Evolutionary conservation across 2,113 vertebrate species (phyloP), one percentile per base, ranked within the genome.

Genomic region (Poeciliopsis occidentalis): DNA sequence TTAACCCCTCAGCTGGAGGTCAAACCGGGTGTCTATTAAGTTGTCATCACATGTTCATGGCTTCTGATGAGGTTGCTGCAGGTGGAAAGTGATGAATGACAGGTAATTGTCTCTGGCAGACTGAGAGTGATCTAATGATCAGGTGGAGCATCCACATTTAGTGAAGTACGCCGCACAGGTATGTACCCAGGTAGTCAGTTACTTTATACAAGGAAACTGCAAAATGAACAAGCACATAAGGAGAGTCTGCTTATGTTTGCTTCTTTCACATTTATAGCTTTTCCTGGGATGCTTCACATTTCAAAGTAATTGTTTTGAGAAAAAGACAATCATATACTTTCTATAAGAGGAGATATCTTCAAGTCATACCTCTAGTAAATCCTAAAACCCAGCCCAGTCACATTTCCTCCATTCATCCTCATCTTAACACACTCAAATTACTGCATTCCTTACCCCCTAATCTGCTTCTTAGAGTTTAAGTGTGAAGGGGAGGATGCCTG

Each of bases 381-480:
- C 71, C 72, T 68, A 75, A 64, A 69, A 80, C 65, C 69, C 63
- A 77, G 51, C 68, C 75, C 83, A 84, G 67, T 74, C 81, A 69
- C 71, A 69, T 15, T 32, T 67, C 78, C 75, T 64, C 67, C 44
- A 62, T 78, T 61, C 39, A 64, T 71, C 69, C 27, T 31, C 76
- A 64, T 67, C 62, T 19, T 47, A 76, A 82, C 37, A 62, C 78
- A 85, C 82, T 86, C 82, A 90, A 91, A 90, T 92, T 89, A 92
- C 81, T 62, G 85, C 89, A 84, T 92, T 91, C 89, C 90, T 91
- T 75, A 77, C 80, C 64, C 60, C n/a, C 60, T 64, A 82, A 90
- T 83, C 75, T 87, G 85, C 72, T 83, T 72, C 80, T 90, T 82
- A 64, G 39, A 71, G 67, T 37, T 75, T 64, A 68, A 86, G 72